Percentiles rank a stretch among this genome's conserved stretches.
Conservation (phyloP, 64 coral and sea anemone genomes). For the Montipora sp. region DNA sequence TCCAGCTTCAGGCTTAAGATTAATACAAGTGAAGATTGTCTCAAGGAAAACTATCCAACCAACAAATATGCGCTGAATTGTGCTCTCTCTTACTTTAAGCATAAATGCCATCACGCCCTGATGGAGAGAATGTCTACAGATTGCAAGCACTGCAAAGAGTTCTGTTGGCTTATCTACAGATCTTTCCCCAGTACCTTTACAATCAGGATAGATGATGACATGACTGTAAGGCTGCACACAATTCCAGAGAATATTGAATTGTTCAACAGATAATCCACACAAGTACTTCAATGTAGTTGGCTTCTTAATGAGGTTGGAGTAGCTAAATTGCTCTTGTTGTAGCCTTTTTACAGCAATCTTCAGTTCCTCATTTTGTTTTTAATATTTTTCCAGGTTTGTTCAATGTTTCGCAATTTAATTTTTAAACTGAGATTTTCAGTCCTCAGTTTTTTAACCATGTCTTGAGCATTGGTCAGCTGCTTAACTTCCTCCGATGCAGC, state of each 20-base stretch:
- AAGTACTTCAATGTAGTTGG: conserved; percentile 63
- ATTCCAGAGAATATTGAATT: conserved; percentile 58
- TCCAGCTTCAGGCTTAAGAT: conserved; percentile 42
- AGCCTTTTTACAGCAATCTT: conserved; percentile 37
- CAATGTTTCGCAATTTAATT: conserved; percentile 40
- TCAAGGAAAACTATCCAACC: conserved; percentile 65
- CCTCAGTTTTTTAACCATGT: conserved; percentile 31
- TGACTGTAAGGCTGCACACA: conserved; percentile 24
- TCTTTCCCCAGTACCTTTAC: conserved; percentile 3
- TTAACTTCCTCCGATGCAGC: conserved; percentile 15
- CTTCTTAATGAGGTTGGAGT: conserved; percentile 15
- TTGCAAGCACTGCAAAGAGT: conserved; percentile 46
- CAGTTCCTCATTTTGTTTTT: conserved; percentile 30
- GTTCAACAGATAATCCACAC: conserved; percentile 61
- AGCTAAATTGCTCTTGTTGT: conserved; percentile 15
- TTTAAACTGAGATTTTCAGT: conserved; percentile 32
- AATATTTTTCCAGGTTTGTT: conserved; percentile 16
- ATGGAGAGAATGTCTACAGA: conserved; percentile 56
- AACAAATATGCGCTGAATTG: conserved; percentile 14
- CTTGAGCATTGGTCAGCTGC: conserved; percentile 31
- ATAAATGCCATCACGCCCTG: conserved; percentile 39
- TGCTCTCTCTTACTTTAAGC: not conserved
- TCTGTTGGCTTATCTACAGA: conserved; percentile 12
- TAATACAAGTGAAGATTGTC: conserved; percentile 44
- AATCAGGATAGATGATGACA: too few relatives aligned